Conservation (phyloP, 2,113 vertebrate species). For the Polyodon spathula region DNA sequence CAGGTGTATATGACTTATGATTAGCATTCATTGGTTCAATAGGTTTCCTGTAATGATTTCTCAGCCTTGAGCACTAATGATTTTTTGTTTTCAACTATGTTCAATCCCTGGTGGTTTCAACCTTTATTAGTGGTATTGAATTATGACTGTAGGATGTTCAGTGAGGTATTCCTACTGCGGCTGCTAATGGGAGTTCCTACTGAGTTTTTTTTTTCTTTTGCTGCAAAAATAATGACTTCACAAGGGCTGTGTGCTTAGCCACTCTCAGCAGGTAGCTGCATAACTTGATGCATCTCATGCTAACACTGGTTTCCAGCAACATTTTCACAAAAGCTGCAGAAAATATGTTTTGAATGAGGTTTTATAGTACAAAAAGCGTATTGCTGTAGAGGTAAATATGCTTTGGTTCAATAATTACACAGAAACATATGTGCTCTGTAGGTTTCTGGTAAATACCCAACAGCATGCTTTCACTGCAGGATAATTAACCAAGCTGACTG, state of each 20-base stretch:
- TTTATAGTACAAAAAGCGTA: too few relatives aligned
- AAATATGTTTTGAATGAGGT: too few relatives aligned
- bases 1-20: slow-evolving; percentile 6
- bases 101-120: slow-evolving; percentile 20
- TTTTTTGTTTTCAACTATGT: slow-evolving; percentile 29
- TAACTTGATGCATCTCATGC: too few relatives aligned
- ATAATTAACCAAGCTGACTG: too few relatives aligned
- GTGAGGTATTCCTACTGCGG: slow-evolving; percentile 12
- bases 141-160: slow-evolving; percentile 26
- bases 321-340: too few relatives aligned
- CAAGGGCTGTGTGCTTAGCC: background rate
- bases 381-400: too few relatives aligned
- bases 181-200: slow-evolving; percentile 26
- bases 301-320: too few relatives aligned
- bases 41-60: slow-evolving; percentile 33
- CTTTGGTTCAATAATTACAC: too few relatives aligned
- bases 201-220: slow-evolving; percentile 3
- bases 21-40: slow-evolving; percentile 20
- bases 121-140: slow-evolving; percentile 8
- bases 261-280: background rate
- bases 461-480: too few relatives aligned
- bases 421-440: too few relatives aligned
- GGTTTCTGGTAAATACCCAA: too few relatives aligned
- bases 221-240: background rate
- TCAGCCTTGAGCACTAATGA: slow-evolving; percentile 34